These are phyloP conservation scores for Labroides dimidiatus DNA, from an alignment of 2,797 vertebrate species.

Conservation along the genomic window DNA sequence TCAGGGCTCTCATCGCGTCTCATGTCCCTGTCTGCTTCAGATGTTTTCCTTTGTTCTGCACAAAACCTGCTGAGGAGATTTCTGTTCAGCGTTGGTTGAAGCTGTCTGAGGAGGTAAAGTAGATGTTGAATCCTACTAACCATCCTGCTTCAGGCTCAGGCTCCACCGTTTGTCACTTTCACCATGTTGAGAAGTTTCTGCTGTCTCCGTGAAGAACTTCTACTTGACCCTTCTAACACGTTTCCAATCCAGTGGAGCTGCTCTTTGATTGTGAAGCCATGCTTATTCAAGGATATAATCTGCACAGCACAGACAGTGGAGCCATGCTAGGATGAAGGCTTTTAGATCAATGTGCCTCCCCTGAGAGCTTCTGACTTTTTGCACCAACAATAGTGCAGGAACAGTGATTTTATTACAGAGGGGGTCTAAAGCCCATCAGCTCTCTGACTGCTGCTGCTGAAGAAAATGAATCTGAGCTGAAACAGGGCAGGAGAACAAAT, in stretches of 20 bases:
- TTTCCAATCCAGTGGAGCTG: slow-evolving; percentile 86
- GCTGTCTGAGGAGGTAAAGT: neutral
- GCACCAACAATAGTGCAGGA: slow-evolving; percentile 77
- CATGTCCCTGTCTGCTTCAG: slow-evolving; percentile 6
- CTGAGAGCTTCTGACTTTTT: slow-evolving; percentile 85
- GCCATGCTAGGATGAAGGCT: slow-evolving; percentile 80
- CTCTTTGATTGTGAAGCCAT: slow-evolving; percentile 82
- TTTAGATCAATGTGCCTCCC: slow-evolving; percentile 90
- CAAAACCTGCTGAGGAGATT: neutral
- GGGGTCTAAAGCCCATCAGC: slow-evolving; percentile 56
- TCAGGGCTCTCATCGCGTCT: slow-evolving; percentile 19
- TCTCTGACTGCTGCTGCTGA: slow-evolving; percentile 35
- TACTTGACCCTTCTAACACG: slow-evolving; percentile 83
- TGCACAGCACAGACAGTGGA: slow-evolving; percentile 74
- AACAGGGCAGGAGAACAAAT: slow-evolving; percentile 31
- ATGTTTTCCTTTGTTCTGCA: slow-evolving; percentile 16
- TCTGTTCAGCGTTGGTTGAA: neutral
- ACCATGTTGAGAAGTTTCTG: slow-evolving; percentile 76
- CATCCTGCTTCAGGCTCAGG: slow-evolving; percentile 2
- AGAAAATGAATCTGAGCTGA: slow-evolving; percentile 30
- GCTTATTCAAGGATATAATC: slow-evolving; percentile 88
- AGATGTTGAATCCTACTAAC: slow-evolving; percentile 4
- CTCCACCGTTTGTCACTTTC: slow-evolving; percentile 33
- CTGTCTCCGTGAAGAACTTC: slow-evolving; percentile 82
- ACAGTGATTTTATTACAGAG: slow-evolving; percentile 83